Base-by-base conservation (phyloP, 2,113 vertebrate genomes). In the Oreochromis spilurus region DNA sequence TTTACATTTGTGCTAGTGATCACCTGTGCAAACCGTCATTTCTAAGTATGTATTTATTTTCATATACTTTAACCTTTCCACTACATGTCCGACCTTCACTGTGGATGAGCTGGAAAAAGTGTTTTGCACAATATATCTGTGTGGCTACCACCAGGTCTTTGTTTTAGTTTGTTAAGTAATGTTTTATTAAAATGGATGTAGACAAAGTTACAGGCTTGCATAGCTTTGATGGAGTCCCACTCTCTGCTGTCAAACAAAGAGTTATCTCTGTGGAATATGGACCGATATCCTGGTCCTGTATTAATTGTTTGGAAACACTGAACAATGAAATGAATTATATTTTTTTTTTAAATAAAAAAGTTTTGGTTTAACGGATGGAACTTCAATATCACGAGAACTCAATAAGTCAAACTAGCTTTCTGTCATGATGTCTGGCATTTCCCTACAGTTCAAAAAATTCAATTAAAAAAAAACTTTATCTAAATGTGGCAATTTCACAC, bases 401-500 rank as follows among this genome's bases (percentile, higher is more conserved):
- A 75, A 72, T 45, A 72, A 75, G 24, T 50, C 70, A 50, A 29
- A 50, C 24, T 50, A 29, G 24, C 43, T 75, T 31, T 7, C 16
- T 21, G 40, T 62, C 65, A 83, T 45, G 72, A 67, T 70, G 26
- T 13, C 24, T 79, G 21, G 62, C 65, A 52, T 75, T 6, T 17
- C 9, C 6, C 60, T 84, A 26, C 26, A 60, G 21, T 65, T 54
- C 19, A 14, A 16, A 40, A 34, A n/a, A 9, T 70, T 14, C 5
- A 38, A 70, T 79, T 86, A 26, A 84, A 89, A 84, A 26, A 26
- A 86, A 53, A 29, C 75, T 60, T 40, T 9, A 31, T 55, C 3
- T 84, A 45, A 86, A 81, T 40, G 36, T 84, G 72, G 16, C 65
- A 83, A 84, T 85, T 87, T 88, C 40, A 84, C 82, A 89, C 40